Conservation (phyloP, 92 coral and sea anemone genomes). For the Galaxea fascicularis region DNA sequence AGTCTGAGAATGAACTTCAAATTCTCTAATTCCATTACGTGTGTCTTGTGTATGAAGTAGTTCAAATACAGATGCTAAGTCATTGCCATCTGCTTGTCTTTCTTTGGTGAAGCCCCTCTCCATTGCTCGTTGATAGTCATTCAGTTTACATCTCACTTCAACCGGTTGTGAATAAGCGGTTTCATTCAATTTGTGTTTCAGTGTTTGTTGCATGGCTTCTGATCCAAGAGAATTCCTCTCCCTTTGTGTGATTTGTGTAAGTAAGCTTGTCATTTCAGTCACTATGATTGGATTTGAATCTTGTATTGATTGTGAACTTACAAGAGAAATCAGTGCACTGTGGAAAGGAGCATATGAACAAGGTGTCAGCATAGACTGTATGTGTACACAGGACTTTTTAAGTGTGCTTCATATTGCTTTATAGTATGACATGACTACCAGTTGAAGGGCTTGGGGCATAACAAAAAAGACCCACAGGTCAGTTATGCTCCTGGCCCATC, state of each 20-base stretch:
- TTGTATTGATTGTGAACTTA: neutral
- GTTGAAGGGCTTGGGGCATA: too few species aligned
- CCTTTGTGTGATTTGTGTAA: neutral
- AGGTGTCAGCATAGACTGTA: neutral
- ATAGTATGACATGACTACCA: too few species aligned
- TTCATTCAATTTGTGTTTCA: slow-evolving; percentile 11
- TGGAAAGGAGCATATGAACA: neutral
- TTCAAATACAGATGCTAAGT: slow-evolving; percentile 27
- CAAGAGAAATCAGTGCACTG: slow-evolving; percentile 50
- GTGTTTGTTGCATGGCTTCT: neutral
- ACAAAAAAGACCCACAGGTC: too few species aligned
- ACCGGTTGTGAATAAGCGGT: neutral
- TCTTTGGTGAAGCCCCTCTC: neutral
- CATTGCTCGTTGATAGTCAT: neutral
- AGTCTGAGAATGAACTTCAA: neutral
- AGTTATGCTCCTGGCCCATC: too few species aligned
- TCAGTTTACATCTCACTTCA: neutral
- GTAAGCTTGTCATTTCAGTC: slow-evolving; percentile 22
- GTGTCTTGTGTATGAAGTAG: slow-evolving; percentile 15
- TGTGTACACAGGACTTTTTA: too few species aligned
- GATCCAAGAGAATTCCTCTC: slow-evolving; percentile 15
- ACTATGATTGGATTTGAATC: slow-evolving; percentile 3
- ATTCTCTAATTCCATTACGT: neutral
- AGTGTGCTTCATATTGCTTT: too few species aligned
- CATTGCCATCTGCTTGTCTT: neutral